Evolutionary conservation across 2,888 invertebrate species (phyloP).

Genomic region (Toxonevra muliebris): DNA sequence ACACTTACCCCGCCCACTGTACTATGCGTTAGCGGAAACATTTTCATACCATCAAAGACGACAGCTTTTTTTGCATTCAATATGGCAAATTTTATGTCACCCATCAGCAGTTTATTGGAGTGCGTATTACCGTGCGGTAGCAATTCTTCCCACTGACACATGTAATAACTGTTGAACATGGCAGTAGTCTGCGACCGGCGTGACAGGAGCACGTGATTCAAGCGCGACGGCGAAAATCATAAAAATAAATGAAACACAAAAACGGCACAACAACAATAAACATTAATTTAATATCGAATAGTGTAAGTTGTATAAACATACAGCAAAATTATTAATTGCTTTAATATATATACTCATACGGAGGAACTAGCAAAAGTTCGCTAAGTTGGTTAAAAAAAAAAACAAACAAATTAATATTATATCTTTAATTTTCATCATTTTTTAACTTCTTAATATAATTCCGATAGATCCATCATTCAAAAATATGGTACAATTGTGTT

Average conservation of each 20-base stretch:
- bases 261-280: neutral
- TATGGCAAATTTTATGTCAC: slow-evolving; percentile 34
- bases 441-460: too few relatives aligned
- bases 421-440: too few relatives aligned
- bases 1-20: slow-evolving; percentile 30
- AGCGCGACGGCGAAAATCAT: too few relatives aligned
- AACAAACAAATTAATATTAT: too few relatives aligned
- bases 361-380: too few relatives aligned
- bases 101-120: slow-evolving; percentile 28
- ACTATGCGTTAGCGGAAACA: slow-evolving; percentile 24
- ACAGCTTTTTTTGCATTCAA: slow-evolving; percentile 30
- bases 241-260: neutral
- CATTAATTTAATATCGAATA: too few relatives aligned
- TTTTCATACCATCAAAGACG: slow-evolving; percentile 28
- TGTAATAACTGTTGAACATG: slow-evolving; percentile 30
- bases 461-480: too few relatives aligned
- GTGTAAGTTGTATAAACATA: too few relatives aligned
- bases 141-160: slow-evolving; percentile 34
- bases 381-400: too few relatives aligned
- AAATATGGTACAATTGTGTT: too few relatives aligned
- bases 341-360: too few relatives aligned
- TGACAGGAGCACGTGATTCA: neutral
- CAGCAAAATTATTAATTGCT: too few relatives aligned
- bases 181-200: slow-evolving; percentile 3
- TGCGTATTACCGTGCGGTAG: slow-evolving; percentile 26